Percentiles rank a stretch among this genome's conserved stretches.
Evolutionary conservation across 2,888 invertebrate genomes (phyloP).

Genomic region (Oscheius sp.): DNA sequence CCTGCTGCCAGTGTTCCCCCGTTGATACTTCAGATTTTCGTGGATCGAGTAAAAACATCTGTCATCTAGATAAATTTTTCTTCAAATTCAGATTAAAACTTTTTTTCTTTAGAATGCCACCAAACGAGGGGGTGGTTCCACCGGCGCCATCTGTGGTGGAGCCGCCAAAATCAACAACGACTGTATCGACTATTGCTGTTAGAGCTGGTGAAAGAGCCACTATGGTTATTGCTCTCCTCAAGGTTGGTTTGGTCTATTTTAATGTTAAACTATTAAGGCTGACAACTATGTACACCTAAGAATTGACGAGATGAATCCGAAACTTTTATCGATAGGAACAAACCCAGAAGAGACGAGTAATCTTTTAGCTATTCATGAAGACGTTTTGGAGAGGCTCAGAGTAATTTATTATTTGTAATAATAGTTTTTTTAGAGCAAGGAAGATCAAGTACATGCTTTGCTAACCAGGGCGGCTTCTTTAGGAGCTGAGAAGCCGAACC

Average conservation of each 20-base stretch:
- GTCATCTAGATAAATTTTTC: background rate
- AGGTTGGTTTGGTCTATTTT: constrained; percentile 75
- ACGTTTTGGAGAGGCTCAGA: constrained; percentile 84
- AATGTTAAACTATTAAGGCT: constrained; percentile 75
- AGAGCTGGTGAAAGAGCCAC: constrained; percentile 83
- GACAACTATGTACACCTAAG: constrained; percentile 84
- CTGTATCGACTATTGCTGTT: constrained; percentile 88
- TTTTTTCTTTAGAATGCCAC: constrained; percentile 16
- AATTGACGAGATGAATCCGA: constrained; percentile 85
- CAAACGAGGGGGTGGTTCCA: constrained; percentile 38
- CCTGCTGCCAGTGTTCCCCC: constrained; percentile 25
- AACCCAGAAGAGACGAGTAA: constrained; percentile 81
- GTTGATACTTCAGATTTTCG: too few relatives aligned
- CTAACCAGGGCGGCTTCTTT: constrained; percentile 86
- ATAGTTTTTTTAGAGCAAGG: constrained; percentile 78
- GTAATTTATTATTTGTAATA: constrained; percentile 73
- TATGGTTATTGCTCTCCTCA: constrained; percentile 86
- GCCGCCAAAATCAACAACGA: constrained; percentile 74
- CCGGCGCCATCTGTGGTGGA: background rate
- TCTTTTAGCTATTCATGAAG: constrained; percentile 83
- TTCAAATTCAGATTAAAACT: background rate
- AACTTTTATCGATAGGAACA: constrained; percentile 82
- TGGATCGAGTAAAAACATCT: too few relatives aligned
- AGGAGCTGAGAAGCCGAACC: constrained; percentile 77
- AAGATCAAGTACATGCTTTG: constrained; percentile 87